Conservation (phyloP, 2,797 vertebrate species). For the Tamandua tetradactyla region DNA sequence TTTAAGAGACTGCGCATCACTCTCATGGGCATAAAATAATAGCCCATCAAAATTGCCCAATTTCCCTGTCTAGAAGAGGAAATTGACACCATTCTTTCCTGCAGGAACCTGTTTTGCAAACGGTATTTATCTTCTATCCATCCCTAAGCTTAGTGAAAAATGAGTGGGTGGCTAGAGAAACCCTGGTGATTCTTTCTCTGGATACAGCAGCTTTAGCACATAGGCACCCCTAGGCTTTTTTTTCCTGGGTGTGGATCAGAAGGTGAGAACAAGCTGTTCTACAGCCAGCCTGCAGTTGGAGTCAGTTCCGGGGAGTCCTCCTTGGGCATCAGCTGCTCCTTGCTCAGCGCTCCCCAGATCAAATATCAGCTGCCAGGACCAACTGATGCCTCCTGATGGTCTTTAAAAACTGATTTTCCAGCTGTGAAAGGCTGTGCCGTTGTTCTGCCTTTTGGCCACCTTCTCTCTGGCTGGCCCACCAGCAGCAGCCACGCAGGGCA, state of each 20-base stretch:
- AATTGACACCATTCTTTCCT: conserved; percentile 22
- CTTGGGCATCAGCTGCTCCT: conserved; percentile 66
- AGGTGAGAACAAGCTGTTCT: not conserved
- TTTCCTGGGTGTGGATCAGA: not conserved
- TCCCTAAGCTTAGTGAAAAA: not conserved
- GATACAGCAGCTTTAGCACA: not conserved
- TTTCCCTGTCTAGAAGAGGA: conserved; percentile 30
- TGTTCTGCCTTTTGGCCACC: conserved; percentile 71
- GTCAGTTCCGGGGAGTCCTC: not conserved
- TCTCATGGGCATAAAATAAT: not conserved
- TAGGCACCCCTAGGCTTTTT: not conserved
- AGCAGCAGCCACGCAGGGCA: conserved; percentile 51
- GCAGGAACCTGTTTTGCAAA: not conserved
- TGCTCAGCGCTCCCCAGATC: conserved; percentile 51
- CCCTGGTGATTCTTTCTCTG: not conserved
- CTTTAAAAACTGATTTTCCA: conserved; percentile 75
- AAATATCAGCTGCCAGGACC: conserved; percentile 72
- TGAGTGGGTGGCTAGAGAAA: not conserved
- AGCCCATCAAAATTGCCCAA: not conserved
- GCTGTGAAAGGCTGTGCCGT: conserved; percentile 62
- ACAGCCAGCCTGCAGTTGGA: not conserved
- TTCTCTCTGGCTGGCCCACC: conserved; percentile 57
- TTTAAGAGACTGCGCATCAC: not conserved
- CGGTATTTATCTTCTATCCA: not conserved
- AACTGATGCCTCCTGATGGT: conserved; percentile 74